Conservation (phyloP, 2,113 vertebrate genomes). For the Castor canadensis region DNA sequence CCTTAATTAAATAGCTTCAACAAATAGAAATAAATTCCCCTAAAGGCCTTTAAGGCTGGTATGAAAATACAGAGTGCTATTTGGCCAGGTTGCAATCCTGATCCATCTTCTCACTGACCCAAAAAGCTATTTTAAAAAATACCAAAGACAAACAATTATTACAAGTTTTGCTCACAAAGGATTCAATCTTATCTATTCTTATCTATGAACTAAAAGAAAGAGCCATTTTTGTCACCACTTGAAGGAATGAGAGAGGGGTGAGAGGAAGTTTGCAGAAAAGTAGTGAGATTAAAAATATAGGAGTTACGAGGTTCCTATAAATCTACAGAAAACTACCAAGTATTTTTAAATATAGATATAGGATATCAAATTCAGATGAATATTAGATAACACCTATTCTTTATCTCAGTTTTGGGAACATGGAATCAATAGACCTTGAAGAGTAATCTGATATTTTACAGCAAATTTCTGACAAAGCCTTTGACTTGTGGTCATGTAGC, state of each 20-base stretch:
- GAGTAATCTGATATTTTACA: neutral
- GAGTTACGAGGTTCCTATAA: neutral
- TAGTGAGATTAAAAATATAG: neutral
- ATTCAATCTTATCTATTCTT: neutral
- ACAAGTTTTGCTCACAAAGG: neutral
- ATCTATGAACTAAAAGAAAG: neutral
- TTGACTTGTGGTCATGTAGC: neutral
- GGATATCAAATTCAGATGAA: neutral
- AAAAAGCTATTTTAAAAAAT: neutral
- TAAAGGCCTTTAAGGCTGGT: neutral
- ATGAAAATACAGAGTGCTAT: neutral
- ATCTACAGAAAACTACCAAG: neutral
- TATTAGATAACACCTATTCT: neutral
- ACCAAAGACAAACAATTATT: conserved; percentile 9
- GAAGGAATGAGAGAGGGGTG: neutral
- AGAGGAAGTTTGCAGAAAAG: neutral
- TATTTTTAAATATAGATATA: neutral
- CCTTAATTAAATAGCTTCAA: neutral
- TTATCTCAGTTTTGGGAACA: neutral
- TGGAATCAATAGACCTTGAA: neutral
- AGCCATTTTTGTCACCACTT: neutral
- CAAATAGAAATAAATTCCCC: neutral
- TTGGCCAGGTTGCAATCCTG: neutral
- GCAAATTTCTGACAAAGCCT: neutral
- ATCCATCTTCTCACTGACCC: neutral